Percentiles rank a stretch among this genome's conserved stretches.
Conservation (phyloP, 2,113 vertebrate genomes). For the Oryzias celebensis region DNA sequence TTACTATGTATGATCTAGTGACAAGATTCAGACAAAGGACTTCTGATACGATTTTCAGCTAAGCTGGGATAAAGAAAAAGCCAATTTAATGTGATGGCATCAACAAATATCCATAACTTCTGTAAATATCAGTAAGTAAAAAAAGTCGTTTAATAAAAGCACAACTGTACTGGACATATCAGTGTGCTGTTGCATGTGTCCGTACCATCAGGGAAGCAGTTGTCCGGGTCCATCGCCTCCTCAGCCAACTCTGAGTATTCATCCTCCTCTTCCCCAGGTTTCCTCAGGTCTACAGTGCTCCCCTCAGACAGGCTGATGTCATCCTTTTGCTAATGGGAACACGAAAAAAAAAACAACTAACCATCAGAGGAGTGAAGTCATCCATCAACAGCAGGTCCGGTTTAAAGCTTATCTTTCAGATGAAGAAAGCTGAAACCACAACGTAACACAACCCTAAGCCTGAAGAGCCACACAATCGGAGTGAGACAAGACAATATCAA, state of each 20-base stretch:
- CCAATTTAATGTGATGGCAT: too few species aligned
- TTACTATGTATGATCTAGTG: too few species aligned
- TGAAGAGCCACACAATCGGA: too few species aligned
- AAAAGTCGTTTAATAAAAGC: too few species aligned
- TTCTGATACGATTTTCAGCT: too few species aligned
- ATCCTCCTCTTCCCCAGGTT: conserved; percentile 90
- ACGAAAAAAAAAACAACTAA: conserved; percentile 22
- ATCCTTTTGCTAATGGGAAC: conserved; percentile 76
- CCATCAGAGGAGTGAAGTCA: neutral
- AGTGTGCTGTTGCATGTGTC: too few species aligned
- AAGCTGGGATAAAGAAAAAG: too few species aligned
- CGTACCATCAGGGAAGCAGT: conserved; percentile 91
- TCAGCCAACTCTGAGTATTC: conserved; percentile 88
- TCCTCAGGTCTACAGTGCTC: conserved; percentile 94
- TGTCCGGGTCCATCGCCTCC: conserved; percentile 91
- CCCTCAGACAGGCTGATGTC: conserved; percentile 91
- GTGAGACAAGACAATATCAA: too few species aligned
- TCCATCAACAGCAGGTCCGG: neutral
- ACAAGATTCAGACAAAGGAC: too few species aligned
- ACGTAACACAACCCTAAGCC: neutral
- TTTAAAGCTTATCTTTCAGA: neutral
- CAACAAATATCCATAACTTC: too few species aligned
- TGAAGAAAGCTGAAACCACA: neutral
- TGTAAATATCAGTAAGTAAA: too few species aligned
- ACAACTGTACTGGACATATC: too few species aligned